These are phyloP conservation scores for Progne subis DNA, from an alignment of 2,113 vertebrate genomes.

Conservation along the genomic window DNA sequence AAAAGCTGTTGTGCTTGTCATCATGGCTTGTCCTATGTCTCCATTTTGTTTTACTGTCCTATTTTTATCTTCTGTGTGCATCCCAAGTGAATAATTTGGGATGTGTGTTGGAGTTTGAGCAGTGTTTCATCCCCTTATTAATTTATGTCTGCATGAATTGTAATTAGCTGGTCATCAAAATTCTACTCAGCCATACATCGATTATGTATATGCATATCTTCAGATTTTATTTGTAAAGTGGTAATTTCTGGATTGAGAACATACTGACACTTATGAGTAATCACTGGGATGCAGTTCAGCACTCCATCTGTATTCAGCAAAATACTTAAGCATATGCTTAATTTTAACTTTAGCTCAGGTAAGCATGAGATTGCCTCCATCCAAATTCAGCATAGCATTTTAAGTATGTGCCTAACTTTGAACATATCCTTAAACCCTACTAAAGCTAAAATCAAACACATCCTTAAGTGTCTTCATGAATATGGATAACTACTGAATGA, in stretches of 20 bases:
- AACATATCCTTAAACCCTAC: slow-evolving; percentile 17
- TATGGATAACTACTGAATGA: neutral
- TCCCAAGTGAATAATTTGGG: neutral
- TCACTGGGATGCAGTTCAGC: slow-evolving; percentile 49
- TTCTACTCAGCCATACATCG: slow-evolving; percentile 50
- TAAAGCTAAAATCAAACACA: slow-evolving; percentile 48
- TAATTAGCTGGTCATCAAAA: slow-evolving; percentile 55
- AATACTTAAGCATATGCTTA: slow-evolving; percentile 52
- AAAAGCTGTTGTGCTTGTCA: neutral
- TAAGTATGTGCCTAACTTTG: slow-evolving; percentile 43
- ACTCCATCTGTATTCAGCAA: slow-evolving; percentile 48
- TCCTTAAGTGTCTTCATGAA: slow-evolving; percentile 26
- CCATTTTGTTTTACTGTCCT: neutral
- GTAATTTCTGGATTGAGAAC: slow-evolving; percentile 62
- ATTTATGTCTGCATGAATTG: slow-evolving; percentile 5
- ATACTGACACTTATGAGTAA: slow-evolving; percentile 55
- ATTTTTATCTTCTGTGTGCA: neutral
- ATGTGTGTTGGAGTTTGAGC: neutral
- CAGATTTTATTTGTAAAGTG: slow-evolving; percentile 61
- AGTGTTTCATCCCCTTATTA: neutral
- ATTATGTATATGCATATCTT: slow-evolving; percentile 46
- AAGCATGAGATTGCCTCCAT: slow-evolving; percentile 10
- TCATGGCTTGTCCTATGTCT: neutral
- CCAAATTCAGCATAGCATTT: slow-evolving; percentile 6
- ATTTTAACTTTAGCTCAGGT: slow-evolving; percentile 60